Base-by-base conservation (phyloP, 2,113 vertebrate species). In the Potamarius usumacintae region DNA sequence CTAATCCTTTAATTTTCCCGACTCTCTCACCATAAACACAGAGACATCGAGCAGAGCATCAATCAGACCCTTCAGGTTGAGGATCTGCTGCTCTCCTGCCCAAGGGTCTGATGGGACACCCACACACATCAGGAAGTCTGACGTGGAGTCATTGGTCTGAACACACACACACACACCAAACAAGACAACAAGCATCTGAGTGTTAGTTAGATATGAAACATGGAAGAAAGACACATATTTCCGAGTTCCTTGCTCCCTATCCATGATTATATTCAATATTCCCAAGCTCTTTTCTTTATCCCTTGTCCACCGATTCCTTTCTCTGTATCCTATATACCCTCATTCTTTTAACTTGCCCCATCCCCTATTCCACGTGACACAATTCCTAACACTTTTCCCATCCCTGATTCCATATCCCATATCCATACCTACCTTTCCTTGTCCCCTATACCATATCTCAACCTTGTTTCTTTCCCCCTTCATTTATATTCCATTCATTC, bases 31-130 rank as follows among this genome's bases (percentile, higher is more conserved):
- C 94, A 95, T 92, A 86, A 95, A 95, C 14, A 93, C 91, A 88
- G 94, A 95, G 20, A 95, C 12, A 0, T 96, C 94, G 89, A 95
- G 92, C 0, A 90, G 74, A 0, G 92, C 93, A 7, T 94, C 94
- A 0, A 94, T 90, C 50, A 95, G 90, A 63, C 27, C 88, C 74
- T 93, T 94, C 60, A 96, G 91, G 48, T 91, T 88, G 25, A 34
- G 83, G 79, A 95, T 55, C 82, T 95, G 91, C 1, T 93, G 91
- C 7, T 12, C 80, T 0, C 87, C 93, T 0, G 91, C 91, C 42
- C 91, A 92, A n/a, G 88, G 79, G 3, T 82, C 87, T 0, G 86
- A 30, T 0, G 92, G 91, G 42, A 95, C 15, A 0, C 95, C 95
- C 55, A 93, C 93, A 85, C 95, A 96, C 11, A 88, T 90, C 34